A percentile compares a stretch with the other conserved stretches of the same genome.
phyloP scores from a whole-genome alignment of 2,797 vertebrate species.

The Rhodeus uyekii region DNA sequence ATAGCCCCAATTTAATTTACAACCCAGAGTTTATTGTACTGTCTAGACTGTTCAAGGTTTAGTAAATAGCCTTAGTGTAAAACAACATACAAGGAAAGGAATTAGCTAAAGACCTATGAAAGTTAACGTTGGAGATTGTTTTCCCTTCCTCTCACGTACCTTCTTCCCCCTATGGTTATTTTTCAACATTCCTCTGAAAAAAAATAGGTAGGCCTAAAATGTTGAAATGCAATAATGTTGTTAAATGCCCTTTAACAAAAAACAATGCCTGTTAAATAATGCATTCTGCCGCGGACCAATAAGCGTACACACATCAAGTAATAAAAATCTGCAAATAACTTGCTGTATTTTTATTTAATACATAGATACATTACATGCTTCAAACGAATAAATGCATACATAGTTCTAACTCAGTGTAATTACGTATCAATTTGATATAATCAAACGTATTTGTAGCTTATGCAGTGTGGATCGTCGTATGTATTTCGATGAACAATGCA shows the following conservation, averaged over 20 bases:
- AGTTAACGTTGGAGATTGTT: neutral
- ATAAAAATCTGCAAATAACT: slow-evolving; percentile 47
- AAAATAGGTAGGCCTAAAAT: neutral
- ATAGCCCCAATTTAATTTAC: slow-evolving; percentile 99
- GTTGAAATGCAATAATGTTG: neutral
- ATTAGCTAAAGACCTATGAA: neutral
- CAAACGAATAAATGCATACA: slow-evolving; percentile 72
- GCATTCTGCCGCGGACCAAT: neutral
- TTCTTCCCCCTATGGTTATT: no score
- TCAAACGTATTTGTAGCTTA: slow-evolving; percentile 57
- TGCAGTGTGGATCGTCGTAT: slow-evolving; percentile 49
- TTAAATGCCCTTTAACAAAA: neutral
- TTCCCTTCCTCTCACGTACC: neutral
- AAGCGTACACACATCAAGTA: slow-evolving; percentile 46
- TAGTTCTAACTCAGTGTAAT: slow-evolving; percentile 67
- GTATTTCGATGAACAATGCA: slow-evolving; percentile 47
- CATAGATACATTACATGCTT: slow-evolving; percentile 76
- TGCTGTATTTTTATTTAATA: slow-evolving; percentile 71
- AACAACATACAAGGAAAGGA: slow-evolving; percentile 78
- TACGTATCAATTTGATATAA: slow-evolving; percentile 58
- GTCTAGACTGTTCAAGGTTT: slow-evolving; percentile 99
- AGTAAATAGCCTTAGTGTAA: slow-evolving; percentile 92
- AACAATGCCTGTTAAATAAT: neutral
- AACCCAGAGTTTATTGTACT: slow-evolving; percentile 93
- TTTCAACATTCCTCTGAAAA: neutral